Percentiles rank a stretch among this genome's conserved stretches.
Conservation (phyloP, 2,888 invertebrate genomes). For the Nephrotoma appendiculata region DNA sequence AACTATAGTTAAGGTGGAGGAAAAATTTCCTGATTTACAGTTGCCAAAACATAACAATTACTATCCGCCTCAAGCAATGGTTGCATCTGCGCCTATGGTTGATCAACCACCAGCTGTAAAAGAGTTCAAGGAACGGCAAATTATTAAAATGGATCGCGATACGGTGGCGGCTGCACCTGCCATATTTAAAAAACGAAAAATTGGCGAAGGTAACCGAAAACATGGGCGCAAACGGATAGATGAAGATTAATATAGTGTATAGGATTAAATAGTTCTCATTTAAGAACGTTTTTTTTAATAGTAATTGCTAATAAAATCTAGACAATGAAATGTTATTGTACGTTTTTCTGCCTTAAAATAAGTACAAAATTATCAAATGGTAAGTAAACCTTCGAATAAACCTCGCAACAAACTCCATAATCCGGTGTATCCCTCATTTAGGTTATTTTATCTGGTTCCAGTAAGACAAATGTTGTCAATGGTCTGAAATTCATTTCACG, state of each 20-base stretch:
- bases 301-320: background rate
- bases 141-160: conserved; percentile 19
- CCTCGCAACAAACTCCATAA: too few relatives aligned
- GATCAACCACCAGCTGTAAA: conserved; percentile 24
- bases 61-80: conserved; percentile 14
- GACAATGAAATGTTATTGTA: background rate
- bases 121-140: conserved; percentile 30
- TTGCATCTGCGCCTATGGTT: conserved; percentile 16
- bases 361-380: too few relatives aligned
- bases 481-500: too few relatives aligned
- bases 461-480: too few relatives aligned
- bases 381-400: too few relatives aligned
- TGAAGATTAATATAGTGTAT: conserved; percentile 14
- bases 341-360: too few relatives aligned
- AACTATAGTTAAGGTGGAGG: conserved; percentile 42
- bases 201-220: conserved; percentile 20
- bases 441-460: too few relatives aligned
- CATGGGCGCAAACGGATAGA: conserved; percentile 25
- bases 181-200: conserved; percentile 29
- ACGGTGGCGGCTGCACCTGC: conserved; percentile 15
- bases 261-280: background rate
- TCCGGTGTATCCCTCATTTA: too few relatives aligned
- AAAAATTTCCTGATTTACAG: conserved; percentile 49
- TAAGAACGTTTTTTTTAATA: background rate
- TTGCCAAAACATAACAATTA: conserved; percentile 40